phyloP scores from a whole-genome alignment of 2,113 vertebrate genomes.

The Chionodraco myersi region DNA sequence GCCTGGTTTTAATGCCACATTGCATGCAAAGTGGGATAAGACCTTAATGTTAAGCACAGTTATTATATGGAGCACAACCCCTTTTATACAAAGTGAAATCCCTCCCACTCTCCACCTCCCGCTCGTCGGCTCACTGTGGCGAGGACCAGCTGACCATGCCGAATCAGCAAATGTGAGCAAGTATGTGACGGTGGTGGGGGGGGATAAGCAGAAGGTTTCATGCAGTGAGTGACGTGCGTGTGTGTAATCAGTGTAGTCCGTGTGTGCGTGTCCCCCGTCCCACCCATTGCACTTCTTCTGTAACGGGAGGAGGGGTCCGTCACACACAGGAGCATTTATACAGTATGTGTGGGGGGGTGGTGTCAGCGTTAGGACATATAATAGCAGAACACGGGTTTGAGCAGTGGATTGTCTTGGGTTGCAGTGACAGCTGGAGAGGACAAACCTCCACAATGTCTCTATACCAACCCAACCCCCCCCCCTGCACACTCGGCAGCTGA shows the following conservation, averaged over 20 bases:
- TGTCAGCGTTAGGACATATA: slow-evolving; percentile 18
- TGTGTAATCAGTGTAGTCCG: slow-evolving; percentile 51
- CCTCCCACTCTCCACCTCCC: slow-evolving; percentile 11
- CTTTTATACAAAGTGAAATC: slow-evolving; percentile 22
- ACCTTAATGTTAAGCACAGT: slow-evolving; percentile 22
- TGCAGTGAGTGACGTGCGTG: slow-evolving; percentile 35
- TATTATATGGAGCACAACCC: slow-evolving; percentile 29
- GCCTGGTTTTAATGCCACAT: background rate
- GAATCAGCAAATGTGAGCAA: slow-evolving; percentile 64
- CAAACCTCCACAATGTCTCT: slow-evolving; percentile 56
- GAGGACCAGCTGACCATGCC: slow-evolving; percentile 73
- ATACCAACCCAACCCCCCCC: slow-evolving; percentile 10
- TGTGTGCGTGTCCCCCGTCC: background rate
- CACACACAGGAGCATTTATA: slow-evolving; percentile 42
- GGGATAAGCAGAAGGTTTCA: slow-evolving; percentile 42
- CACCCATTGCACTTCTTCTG: slow-evolving; percentile 14
- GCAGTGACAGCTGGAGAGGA: slow-evolving; percentile 68
- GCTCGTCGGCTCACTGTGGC: slow-evolving; percentile 38
- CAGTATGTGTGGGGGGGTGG: slow-evolving; percentile 24
- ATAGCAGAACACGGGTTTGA: slow-evolving; percentile 40
- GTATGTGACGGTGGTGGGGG: background rate
- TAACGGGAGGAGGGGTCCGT: slow-evolving; percentile 36
- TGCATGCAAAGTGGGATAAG: background rate
- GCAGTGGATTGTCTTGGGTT: slow-evolving; percentile 61
- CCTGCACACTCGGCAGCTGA: slow-evolving; percentile 50